Conservation (phyloP, 2,797 vertebrate genomes). For the Myiothlypis chrysogaster region DNA sequence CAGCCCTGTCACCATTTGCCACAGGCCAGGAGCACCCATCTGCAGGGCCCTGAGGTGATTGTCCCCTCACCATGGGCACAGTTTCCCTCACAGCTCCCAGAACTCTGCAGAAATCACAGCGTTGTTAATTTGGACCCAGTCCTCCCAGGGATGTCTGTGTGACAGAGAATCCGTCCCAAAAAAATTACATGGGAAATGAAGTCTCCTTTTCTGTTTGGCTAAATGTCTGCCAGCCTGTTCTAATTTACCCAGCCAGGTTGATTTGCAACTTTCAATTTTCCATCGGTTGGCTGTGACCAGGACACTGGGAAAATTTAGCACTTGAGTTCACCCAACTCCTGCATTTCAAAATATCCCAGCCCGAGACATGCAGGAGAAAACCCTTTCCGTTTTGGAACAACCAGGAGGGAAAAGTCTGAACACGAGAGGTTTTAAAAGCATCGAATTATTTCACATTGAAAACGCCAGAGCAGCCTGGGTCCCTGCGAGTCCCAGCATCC, state of each 20-base stretch:
- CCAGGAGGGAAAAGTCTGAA: conserved; percentile 60
- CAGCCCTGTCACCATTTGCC: neutral
- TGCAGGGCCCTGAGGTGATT: neutral
- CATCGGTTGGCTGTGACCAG: conserved; percentile 63
- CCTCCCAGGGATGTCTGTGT: neutral
- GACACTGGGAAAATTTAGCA: conserved; percentile 64
- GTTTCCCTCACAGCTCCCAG: neutral
- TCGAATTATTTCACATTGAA: conserved; percentile 34
- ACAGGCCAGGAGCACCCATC: neutral
- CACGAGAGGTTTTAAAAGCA: conserved; percentile 59
- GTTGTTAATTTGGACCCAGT: neutral
- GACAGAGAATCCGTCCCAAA: conserved; percentile 12
- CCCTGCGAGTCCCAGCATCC: accelerated
- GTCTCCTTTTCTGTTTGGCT: conserved; percentile 71
- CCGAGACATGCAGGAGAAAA: conserved; percentile 59
- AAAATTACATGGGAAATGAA: conserved; percentile 66
- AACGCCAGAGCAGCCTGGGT: neutral
- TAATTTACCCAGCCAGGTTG: conserved; percentile 63
- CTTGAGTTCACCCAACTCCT: conserved; percentile 59
- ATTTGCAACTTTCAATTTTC: conserved; percentile 68
- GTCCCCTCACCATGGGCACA: accelerated
- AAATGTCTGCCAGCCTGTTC: conserved; percentile 64
- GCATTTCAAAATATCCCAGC: conserved; percentile 66
- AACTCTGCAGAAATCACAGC: neutral
- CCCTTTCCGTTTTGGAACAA: conserved; percentile 66